Base-by-base conservation (phyloP, 2,888 invertebrate species). In the Timema cristinae region DNA sequence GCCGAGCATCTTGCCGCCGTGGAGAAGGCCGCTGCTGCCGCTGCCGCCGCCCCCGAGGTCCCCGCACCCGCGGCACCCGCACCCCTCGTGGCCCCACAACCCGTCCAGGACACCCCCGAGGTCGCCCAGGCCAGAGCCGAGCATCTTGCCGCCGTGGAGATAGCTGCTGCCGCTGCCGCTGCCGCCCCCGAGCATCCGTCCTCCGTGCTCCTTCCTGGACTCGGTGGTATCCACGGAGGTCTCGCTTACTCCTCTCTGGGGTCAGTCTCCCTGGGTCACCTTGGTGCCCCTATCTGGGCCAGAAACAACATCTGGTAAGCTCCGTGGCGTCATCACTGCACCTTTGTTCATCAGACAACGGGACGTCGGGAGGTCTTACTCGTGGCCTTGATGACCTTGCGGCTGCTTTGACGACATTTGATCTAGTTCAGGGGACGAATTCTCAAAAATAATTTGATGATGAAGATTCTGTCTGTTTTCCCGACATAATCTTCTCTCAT, bases 1-100 rank as follows among this genome's bases (percentile, higher is more conserved):
- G 67, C 67, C n/a, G 85, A 86, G 48, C 84, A 84, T 78, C 83
- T 84, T 66, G 82, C 82, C 73, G 84, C 83, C 56, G 16, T 49
- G 50, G 83, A 83, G 67, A 82, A 82, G 69, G 84, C 84, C 59
- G 78, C 81, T 15, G 51, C 50, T 6, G 48, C 50, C 13, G 51
- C 51, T 5, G 49, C 67, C 16, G 79, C 79, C 68, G 77, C 79
- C 73, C 78, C 77, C 71, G 59, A 61, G 7, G 16, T 8, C 47
- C 63, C 72, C 51, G 73, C 67, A 16, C 13, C 32, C 32, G 4
- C 4, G 32, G 32, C 4, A 2, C 32, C 69, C 50, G 59, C 52
- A 54, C 52, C 66, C 50, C 63, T 54, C 50, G 68, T 69, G 66
- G 66, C 63, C 63, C 68, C 71, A 56, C 70, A 48, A 11, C 59